Percentiles rank a stretch among this genome's conserved stretches.
Evolutionary conservation across 92 coral and sea anemone species (phyloP).

Genomic region (Zoanthus sociatus): DNA sequence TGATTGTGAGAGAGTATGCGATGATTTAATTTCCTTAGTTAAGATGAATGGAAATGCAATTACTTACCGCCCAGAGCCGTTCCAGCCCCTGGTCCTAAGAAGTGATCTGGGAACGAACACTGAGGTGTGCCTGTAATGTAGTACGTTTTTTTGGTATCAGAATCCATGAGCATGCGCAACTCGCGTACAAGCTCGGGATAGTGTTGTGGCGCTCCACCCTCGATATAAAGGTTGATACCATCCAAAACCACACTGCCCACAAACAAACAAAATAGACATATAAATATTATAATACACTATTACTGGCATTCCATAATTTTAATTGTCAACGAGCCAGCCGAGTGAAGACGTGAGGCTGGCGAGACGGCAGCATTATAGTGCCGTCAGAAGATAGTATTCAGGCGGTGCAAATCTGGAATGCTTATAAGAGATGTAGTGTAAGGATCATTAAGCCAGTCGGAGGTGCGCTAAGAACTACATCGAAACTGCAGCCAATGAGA

Average conservation of each 20-base stretch:
- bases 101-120: conserved; percentile 83
- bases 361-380: too few relatives aligned
- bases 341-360: too few relatives aligned
- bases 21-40: too few relatives aligned
- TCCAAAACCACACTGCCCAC: conserved; percentile 74
- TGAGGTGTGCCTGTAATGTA: conserved; percentile 90
- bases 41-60: too few relatives aligned
- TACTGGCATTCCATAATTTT: neutral
- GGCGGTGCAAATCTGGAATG: too few relatives aligned
- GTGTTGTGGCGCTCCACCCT: conserved; percentile 73
- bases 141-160: conserved; percentile 68
- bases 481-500: too few relatives aligned
- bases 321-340: neutral
- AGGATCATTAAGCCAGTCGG: too few relatives aligned
- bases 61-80: conserved; percentile 57
- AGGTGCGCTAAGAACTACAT: too few relatives aligned
- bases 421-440: too few relatives aligned
- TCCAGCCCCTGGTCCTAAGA: conserved; percentile 79
- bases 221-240: conserved; percentile 85
- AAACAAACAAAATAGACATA: neutral
- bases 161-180: conserved; percentile 83
- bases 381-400: too few relatives aligned
- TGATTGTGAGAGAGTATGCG: too few relatives aligned
- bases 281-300: neutral
- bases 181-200: conserved; percentile 76